phyloP scores from a whole-genome alignment of 2,888 invertebrate species.

The Microchrysa polita region DNA sequence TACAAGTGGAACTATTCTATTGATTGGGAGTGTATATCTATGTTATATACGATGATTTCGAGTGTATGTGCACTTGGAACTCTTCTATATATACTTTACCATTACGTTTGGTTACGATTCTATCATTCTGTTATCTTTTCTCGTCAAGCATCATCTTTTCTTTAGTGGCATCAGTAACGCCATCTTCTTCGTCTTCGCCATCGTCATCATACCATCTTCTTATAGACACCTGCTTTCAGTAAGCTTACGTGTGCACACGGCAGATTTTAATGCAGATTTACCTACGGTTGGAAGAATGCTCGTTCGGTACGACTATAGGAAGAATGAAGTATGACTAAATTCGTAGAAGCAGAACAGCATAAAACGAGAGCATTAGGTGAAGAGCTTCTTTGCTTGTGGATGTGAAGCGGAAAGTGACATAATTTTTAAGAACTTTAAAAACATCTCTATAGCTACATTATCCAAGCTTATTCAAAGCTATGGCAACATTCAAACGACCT shows the following conservation, averaged over 20 bases:
- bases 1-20: no score
- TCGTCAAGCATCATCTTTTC: background rate
- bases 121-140: background rate
- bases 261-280: background rate
- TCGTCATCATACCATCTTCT: conserved; percentile 1
- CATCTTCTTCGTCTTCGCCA: background rate
- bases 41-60: no score
- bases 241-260: background rate
- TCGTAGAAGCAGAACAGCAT: background rate
- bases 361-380: conserved; percentile 29
- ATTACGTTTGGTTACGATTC: background rate
- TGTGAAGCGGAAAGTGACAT: background rate
- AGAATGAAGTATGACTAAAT: no score
- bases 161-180: background rate
- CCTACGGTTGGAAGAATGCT: background rate
- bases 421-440: background rate
- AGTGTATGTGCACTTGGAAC: no score
- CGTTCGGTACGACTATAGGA: no score
- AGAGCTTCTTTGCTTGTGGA: background rate
- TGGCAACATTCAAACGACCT: background rate
- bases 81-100: no score
- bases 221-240: background rate
- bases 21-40: no score
- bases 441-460: background rate
- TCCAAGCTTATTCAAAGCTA: background rate